Conservation (phyloP, 30 jellyfish, hydroid and myxozoan genomes). For the Turritopsis dohrnii region DNA sequence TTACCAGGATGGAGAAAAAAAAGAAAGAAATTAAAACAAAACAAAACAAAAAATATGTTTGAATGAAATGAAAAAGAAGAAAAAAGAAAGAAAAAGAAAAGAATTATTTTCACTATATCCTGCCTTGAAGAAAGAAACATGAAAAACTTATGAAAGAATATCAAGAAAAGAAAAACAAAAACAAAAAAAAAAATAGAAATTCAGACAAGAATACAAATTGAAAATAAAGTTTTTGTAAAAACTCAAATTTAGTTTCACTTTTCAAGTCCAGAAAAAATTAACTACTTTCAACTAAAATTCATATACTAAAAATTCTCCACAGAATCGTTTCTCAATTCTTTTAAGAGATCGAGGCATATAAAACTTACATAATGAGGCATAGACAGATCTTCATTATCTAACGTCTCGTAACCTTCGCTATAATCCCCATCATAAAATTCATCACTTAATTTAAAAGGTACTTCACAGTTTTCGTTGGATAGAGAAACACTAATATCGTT, state of each 20-base stretch:
- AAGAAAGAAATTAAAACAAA: not conserved
- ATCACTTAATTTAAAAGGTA: not conserved
- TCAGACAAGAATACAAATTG: not conserved
- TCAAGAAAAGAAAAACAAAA: not conserved
- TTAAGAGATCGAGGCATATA: no score
- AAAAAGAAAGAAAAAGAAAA: not conserved
- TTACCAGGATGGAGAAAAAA: not conserved
- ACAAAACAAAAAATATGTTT: not conserved
- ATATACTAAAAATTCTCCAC: no score
- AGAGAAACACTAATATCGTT: not conserved
- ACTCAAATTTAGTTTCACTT: not conserved
- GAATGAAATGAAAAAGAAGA: not conserved
- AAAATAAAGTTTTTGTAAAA: not conserved
- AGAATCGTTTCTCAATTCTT: no score
- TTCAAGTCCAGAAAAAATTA: not conserved
- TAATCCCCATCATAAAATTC: not conserved
- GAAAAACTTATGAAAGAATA: not conserved
- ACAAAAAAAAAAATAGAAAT: not conserved
- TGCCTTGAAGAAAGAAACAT: not conserved
- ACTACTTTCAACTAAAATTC: no score
- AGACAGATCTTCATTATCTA: not conserved
- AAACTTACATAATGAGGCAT: constrained; percentile 11
- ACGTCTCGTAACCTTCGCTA: constrained; percentile 19
- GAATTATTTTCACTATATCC: not conserved
- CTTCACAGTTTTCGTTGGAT: not conserved